Percentiles rank a stretch among this genome's conserved stretches.
These are phyloP conservation scores for Isichthys henryi DNA, from an alignment of 2,113 vertebrate genomes.

Conservation along the genomic window DNA sequence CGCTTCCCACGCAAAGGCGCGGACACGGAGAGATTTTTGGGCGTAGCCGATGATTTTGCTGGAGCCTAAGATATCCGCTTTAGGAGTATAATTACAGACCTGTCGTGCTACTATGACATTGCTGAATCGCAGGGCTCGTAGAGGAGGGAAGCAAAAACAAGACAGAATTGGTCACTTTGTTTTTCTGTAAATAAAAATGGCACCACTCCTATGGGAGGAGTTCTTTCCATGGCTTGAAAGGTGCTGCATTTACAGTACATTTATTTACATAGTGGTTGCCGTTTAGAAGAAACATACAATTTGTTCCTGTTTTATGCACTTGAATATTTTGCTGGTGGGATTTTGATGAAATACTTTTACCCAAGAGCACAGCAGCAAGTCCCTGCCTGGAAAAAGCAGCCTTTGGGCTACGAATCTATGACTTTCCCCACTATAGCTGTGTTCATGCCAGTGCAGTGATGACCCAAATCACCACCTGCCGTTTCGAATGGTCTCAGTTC, in stretches of 20 bases:
- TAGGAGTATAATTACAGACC: conserved; percentile 3
- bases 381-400: neutral
- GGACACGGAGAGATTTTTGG: conserved; percentile 23
- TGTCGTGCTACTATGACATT: neutral
- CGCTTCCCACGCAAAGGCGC: neutral
- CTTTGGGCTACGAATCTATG: neutral
- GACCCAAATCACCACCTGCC: neutral
- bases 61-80: conserved; percentile 14
- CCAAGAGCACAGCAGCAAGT: neutral
- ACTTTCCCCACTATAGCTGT: neutral
- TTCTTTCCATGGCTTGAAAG: neutral
- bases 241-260: neutral
- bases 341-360: neutral
- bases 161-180: neutral
- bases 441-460: neutral
- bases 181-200: neutral
- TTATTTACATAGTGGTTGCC: neutral
- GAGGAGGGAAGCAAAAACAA: neutral
- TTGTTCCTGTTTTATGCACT: neutral
- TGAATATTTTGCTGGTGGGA: neutral
- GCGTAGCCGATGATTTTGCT: conserved; percentile 19
- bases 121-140: neutral
- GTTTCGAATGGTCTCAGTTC: neutral
- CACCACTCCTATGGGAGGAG: neutral
- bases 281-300: neutral